Conservation (phyloP, 1,140 invertebrate species). For the Micrasema longulum region DNA sequence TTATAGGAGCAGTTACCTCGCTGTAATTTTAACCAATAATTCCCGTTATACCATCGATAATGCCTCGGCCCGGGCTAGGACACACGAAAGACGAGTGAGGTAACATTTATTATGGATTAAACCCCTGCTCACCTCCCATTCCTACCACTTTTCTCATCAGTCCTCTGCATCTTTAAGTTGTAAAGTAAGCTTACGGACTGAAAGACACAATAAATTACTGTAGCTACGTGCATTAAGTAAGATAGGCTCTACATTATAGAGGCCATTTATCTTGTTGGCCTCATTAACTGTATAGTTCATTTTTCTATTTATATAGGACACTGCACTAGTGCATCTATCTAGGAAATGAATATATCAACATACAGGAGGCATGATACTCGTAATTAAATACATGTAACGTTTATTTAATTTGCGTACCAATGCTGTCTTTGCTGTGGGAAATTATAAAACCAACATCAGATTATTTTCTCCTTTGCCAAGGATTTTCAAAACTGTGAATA, state of each 20-base stretch:
- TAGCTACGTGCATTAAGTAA: constrained; percentile 6
- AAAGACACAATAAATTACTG: constrained; percentile 46
- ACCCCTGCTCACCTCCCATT: constrained; percentile 23
- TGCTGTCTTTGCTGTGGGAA: too few relatives aligned
- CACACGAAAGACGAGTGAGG: constrained; percentile 25
- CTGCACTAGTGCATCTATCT: not conserved
- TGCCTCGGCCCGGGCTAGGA: too few relatives aligned
- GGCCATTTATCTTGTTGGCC: constrained; percentile 49
- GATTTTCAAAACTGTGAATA: too few relatives aligned
- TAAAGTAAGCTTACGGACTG: not conserved
- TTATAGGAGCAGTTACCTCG: too few relatives aligned
- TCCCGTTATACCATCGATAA: constrained; percentile 47
- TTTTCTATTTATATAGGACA: constrained; percentile 34
- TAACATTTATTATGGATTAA: constrained; percentile 51
- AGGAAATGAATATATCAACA: too few relatives aligned
- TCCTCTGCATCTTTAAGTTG: too few relatives aligned
- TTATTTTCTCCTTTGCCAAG: too few relatives aligned
- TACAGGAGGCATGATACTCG: too few relatives aligned
- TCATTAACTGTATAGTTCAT: constrained; percentile 47
- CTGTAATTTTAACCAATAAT: not conserved
- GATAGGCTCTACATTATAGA: constrained; percentile 39
- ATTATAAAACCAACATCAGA: too few relatives aligned
- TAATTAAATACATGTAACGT: too few relatives aligned
- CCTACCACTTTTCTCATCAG: too few relatives aligned
- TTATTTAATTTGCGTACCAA: too few relatives aligned